Conservation (phyloP, 2,113 vertebrate genomes). For the Osmerus mordax region DNA sequence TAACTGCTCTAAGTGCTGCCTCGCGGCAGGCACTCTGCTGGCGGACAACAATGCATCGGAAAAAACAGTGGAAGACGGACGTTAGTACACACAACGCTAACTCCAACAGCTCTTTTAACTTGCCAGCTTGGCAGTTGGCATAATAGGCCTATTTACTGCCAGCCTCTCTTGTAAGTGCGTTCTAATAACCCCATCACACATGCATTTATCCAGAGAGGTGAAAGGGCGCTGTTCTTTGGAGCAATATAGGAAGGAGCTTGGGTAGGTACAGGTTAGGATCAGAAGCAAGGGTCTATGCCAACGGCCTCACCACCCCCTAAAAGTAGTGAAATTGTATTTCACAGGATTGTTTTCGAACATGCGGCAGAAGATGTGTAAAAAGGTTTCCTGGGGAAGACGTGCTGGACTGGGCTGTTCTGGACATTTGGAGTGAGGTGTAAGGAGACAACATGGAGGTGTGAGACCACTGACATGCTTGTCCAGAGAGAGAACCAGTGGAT, state of each 20-base stretch:
- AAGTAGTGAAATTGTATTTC: too few species aligned
- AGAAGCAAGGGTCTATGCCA: too few species aligned
- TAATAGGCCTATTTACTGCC: slow-evolving; percentile 3
- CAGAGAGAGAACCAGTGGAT: too few species aligned
- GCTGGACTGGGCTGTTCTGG: too few species aligned
- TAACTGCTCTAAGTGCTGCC: neutral
- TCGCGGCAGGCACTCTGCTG: neutral
- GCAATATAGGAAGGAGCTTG: neutral
- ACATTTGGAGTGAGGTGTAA: too few species aligned
- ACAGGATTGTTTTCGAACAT: too few species aligned
- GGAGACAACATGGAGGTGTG: too few species aligned
- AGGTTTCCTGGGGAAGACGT: too few species aligned
- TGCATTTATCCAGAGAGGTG: neutral
- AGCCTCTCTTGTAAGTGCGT: neutral
- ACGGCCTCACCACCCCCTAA: too few species aligned
- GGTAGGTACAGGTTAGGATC: too few species aligned
- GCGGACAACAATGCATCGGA: neutral
- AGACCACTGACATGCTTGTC: too few species aligned
- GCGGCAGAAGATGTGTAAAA: too few species aligned
- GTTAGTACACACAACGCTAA: neutral
- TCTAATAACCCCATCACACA: neutral
- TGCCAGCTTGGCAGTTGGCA: neutral
- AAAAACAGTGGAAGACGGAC: neutral
- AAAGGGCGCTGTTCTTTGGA: neutral
- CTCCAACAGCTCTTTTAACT: neutral